Evolutionary conservation across 1,140 invertebrate genomes (phyloP), one percentile per base, ranked within the genome.

Genomic region (Trichonephila clavata): DNA sequence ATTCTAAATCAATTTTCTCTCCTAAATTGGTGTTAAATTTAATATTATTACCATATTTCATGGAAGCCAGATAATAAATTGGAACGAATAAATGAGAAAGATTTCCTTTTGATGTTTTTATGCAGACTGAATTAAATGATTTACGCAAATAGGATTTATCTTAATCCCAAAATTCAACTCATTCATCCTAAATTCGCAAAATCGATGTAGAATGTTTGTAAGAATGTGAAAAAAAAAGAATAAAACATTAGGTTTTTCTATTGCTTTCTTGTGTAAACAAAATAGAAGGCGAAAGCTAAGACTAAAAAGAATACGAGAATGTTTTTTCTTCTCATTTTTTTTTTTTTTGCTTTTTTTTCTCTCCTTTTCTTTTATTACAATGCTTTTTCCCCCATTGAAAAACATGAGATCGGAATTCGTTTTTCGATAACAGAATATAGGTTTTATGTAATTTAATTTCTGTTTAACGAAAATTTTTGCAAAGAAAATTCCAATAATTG

Each of bases 401-500:
- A 50, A 84, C 81, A 24, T 57, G 81, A 57, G 43, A 57, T 27
- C 18, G 10, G 81, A 83, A 83, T 83, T 83, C 81, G 81, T 86
- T 86, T 86, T 86, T 63, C 84, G 84, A 86, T 86, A 86, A 63
- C 24, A 32, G 60, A 84, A 57, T 60, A 61, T 60, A 32, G 84
- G 57, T 86, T 86, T 86, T 86, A 86, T 86, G 27, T 86, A 86
- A 86, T 86, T 86, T 86, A 86, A 86, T 86, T 86, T 86, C 60
- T 61, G 84, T 86, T 63, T 39, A 86, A 32, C 57, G 59, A 32
- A 60, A 86, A 86, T 86, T 63, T 39, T 13, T 27, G 32, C 32
- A 86, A 8, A 59, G 21, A 59, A 63, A 63, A 86, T 18, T 20
- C 84, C 84, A 86, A 86, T 86, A 86, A 86, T 86, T 86, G 84